Conservation (phyloP, 2,113 vertebrate species). For the Ascaphus truei region DNA sequence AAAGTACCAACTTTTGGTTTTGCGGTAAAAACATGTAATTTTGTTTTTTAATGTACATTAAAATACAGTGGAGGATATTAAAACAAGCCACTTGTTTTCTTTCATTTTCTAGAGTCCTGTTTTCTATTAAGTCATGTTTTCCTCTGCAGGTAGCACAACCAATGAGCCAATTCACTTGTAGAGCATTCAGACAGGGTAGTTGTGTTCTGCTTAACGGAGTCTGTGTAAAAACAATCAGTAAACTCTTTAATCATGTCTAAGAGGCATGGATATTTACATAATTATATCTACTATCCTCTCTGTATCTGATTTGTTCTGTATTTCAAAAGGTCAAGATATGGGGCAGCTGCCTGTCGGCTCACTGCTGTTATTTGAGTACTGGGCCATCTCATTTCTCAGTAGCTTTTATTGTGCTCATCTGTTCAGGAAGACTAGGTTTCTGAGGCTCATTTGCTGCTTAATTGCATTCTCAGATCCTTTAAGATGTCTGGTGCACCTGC, state of each 20-base stretch:
- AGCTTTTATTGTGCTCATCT: conserved; percentile 59
- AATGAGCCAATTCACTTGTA: conserved; percentile 21
- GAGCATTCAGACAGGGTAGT: conserved; percentile 21
- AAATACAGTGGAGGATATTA: background rate
- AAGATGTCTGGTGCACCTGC: conserved; percentile 63
- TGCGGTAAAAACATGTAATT: too few relatives aligned
- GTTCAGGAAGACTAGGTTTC: conserved; percentile 53
- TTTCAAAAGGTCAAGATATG: conserved; percentile 55
- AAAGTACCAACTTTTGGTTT: too few relatives aligned
- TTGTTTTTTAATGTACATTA: too few relatives aligned
- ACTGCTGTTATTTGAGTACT: conserved; percentile 50
- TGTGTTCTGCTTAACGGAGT: conserved; percentile 42
- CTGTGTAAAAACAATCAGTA: conserved; percentile 64
- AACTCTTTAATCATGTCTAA: conserved; percentile 60
- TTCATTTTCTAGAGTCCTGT: conserved; percentile 2
- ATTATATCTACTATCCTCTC: conserved; percentile 52
- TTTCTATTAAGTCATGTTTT: background rate
- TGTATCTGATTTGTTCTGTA: conserved; percentile 36
- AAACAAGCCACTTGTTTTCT: conserved; percentile 7
- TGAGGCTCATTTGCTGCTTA: conserved; percentile 69
- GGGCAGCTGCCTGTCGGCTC: conserved; percentile 50
- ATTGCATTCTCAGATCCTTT: conserved; percentile 68
- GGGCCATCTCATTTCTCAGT: conserved; percentile 48
- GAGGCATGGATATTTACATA: conserved; percentile 61
- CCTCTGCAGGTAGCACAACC: background rate